phyloP scores from a whole-genome alignment of 2,797 vertebrate genomes.

The Hephaestus fuliginosus region DNA sequence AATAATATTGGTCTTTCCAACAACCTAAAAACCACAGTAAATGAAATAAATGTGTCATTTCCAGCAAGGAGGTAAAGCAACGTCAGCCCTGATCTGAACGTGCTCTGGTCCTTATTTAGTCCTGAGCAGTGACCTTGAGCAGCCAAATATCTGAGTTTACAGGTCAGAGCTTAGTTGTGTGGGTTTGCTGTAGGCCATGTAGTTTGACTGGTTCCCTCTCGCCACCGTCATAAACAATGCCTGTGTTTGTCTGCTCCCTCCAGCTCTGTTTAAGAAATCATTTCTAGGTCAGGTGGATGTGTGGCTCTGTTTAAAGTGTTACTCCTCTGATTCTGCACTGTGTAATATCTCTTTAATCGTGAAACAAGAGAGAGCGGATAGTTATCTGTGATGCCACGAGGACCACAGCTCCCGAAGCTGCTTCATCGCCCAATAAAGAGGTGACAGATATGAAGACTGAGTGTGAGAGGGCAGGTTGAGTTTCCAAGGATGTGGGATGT shows the following conservation, averaged over 20 bases:
- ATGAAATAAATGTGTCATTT: not conserved
- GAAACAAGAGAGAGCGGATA: not conserved
- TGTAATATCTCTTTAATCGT: not conserved
- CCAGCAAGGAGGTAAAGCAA: not conserved
- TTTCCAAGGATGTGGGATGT: not conserved
- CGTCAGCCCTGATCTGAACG: constrained; percentile 10
- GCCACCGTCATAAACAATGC: constrained; percentile 33
- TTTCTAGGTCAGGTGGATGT: not conserved
- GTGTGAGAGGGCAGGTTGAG: not conserved
- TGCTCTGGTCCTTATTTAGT: constrained; percentile 36
- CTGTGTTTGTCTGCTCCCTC: not conserved
- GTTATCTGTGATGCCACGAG: not conserved
- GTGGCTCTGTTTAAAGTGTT: not conserved
- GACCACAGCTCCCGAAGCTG: not conserved
- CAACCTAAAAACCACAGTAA: not conserved
- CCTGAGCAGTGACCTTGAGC: constrained; percentile 75
- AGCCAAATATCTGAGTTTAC: constrained; percentile 48
- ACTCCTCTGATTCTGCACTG: not conserved
- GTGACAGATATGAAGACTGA: not conserved
- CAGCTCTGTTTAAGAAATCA: not conserved
- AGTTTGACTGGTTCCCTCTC: constrained; percentile 44
- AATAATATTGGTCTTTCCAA: not conserved
- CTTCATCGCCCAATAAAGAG: not conserved
- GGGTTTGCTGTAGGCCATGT: constrained; percentile 17
- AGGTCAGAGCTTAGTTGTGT: constrained; percentile 49